Evolutionary conservation across 1,140 invertebrate genomes (phyloP).

Genomic region (Melipona quadrifasciata): DNA sequence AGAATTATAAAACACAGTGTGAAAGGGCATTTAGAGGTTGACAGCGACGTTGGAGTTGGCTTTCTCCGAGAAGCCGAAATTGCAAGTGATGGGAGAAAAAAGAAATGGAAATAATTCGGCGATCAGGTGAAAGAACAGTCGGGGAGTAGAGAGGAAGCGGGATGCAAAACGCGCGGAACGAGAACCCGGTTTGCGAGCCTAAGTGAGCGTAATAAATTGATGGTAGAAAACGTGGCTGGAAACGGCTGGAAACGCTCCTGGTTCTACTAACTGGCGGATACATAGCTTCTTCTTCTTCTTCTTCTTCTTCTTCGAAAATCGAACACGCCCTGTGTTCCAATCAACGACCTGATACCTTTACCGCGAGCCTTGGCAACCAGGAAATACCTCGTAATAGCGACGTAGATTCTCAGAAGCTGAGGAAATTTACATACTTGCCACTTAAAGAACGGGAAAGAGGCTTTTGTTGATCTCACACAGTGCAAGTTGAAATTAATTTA

Average conservation of each 20-base stretch:
- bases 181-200: conserved; percentile 42
- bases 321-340: conserved; percentile 51
- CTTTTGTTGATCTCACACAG: not conserved
- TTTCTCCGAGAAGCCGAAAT: not conserved
- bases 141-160: conserved; percentile 30
- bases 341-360: conserved; percentile 37
- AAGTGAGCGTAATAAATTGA: conserved; percentile 72
- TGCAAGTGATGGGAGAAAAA: conserved; percentile 7
- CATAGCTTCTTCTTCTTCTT: conserved; percentile 46
- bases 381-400: conserved; percentile 41
- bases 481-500: not conserved
- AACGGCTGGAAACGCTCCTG: conserved; percentile 66
- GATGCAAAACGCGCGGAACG: conserved; percentile 53
- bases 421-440: not conserved
- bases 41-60: not conserved
- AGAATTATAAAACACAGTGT: not conserved
- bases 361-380: conserved; percentile 55
- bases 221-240: conserved; percentile 59
- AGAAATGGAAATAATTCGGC: conserved; percentile 47
- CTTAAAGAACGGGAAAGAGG: not conserved
- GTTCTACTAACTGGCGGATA: conserved; percentile 67
- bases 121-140: conserved; percentile 28
- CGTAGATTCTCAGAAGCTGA: not conserved
- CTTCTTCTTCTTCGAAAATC: conserved; percentile 40
- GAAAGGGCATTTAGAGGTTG: not conserved